A percentile compares a stretch with the other conserved stretches of the same genome.
These are phyloP conservation scores for Sminthurinus aureus DNA, from an alignment of 2,888 invertebrate genomes.

Conservation along the genomic window DNA sequence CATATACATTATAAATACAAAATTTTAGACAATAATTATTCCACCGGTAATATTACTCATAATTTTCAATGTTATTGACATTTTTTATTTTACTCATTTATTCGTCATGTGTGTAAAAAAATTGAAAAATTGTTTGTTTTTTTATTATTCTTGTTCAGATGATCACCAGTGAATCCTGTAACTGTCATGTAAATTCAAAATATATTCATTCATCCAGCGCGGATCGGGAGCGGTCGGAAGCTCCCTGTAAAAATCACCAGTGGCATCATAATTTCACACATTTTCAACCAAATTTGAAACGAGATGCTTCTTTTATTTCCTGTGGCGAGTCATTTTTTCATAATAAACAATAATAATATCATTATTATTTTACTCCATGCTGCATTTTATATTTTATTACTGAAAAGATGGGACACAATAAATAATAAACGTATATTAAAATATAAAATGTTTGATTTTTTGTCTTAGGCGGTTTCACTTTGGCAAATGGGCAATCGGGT, in stretches of 20 bases:
- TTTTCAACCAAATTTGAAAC: conserved; percentile 6
- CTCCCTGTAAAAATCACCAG: background rate
- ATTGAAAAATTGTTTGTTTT: too few relatives aligned
- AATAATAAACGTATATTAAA: too few relatives aligned
- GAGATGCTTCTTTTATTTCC: conserved; percentile 22
- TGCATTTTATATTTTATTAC: too few relatives aligned
- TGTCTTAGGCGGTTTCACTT: conserved; percentile 57
- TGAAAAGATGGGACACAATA: too few relatives aligned
- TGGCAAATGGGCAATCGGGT: conserved; percentile 54
- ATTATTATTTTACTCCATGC: background rate
- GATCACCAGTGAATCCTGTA: background rate
- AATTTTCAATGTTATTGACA: too few relatives aligned
- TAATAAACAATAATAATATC: too few relatives aligned
- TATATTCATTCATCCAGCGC: background rate
- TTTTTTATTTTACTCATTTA: too few relatives aligned
- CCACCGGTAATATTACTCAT: too few relatives aligned
- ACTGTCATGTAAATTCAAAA: background rate
- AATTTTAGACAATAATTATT: too few relatives aligned
- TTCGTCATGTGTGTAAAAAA: too few relatives aligned
- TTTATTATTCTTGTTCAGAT: background rate
- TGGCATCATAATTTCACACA: conserved; percentile 1
- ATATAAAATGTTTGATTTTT: background rate
- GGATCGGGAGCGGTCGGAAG: background rate
- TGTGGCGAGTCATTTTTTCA: background rate
- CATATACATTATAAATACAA: too few relatives aligned